These are phyloP conservation scores for Butorides virescens DNA, from an alignment of 2,113 vertebrate genomes.

Conservation along the genomic window DNA sequence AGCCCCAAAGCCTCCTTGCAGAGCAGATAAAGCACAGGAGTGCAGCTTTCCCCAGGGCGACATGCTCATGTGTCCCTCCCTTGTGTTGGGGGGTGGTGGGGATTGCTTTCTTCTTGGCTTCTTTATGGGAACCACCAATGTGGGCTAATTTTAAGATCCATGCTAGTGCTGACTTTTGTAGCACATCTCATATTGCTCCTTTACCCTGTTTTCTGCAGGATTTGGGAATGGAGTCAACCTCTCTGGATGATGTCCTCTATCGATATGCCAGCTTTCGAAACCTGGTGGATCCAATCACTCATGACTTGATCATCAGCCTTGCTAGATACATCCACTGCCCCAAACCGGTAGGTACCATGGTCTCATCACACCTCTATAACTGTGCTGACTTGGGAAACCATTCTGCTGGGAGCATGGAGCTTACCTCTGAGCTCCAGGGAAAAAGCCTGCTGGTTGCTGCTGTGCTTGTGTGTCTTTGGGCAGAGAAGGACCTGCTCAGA, in stretches of 20 bases:
- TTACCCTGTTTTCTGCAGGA: constrained; percentile 79
- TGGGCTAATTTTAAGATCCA: background rate
- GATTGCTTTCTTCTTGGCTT: background rate
- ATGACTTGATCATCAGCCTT: constrained; percentile 96
- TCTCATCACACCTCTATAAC: background rate
- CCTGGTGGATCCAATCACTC: constrained; percentile 97
- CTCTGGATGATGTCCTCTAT: constrained; percentile 94
- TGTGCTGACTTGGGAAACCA: background rate
- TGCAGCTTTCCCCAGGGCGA: background rate
- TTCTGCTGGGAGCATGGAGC: background rate
- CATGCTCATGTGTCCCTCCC: background rate
- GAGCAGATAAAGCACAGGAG: background rate
- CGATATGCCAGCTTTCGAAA: constrained; percentile 98
- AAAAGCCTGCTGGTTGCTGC: background rate
- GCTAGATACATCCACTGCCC: constrained; percentile 96
- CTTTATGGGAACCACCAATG: background rate
- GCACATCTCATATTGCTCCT: background rate
- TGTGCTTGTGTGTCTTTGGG: background rate
- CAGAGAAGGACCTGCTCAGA: background rate
- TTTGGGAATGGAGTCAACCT: constrained; percentile 97
- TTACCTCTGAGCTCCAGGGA: background rate
- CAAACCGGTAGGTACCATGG: constrained; percentile 79
- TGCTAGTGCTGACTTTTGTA: background rate
- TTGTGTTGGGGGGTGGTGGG: background rate
- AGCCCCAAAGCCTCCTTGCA: background rate